Evolutionary conservation across 1,140 invertebrate genomes (phyloP).

Genomic region (Brachystomella parvula): DNA sequence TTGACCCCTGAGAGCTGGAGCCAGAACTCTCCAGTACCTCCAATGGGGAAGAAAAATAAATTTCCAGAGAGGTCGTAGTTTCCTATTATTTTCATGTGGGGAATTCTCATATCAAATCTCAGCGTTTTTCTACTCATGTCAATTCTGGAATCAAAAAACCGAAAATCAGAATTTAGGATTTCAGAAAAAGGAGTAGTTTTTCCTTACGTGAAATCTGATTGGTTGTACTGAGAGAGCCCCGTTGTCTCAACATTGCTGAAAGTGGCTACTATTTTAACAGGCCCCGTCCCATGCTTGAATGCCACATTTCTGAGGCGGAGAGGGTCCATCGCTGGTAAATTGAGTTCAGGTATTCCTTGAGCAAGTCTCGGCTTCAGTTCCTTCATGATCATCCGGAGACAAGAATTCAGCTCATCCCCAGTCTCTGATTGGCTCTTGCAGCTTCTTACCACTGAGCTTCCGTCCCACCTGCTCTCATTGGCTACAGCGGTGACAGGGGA

Average conservation of each 20-base stretch:
- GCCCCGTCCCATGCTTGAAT: slow-evolving; percentile 37
- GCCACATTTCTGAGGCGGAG: slow-evolving; percentile 35
- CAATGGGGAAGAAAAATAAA: slow-evolving; percentile 39
- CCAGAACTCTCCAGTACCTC: slow-evolving; percentile 38
- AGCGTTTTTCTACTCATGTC: slow-evolving; percentile 35
- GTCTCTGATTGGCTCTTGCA: slow-evolving; percentile 24
- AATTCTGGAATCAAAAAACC: slow-evolving; percentile 28
- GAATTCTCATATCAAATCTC: slow-evolving; percentile 35
- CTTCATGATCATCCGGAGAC: slow-evolving; percentile 28
- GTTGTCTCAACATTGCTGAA: slow-evolving; percentile 38
- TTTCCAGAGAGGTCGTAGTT: slow-evolving; percentile 39
- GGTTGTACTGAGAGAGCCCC: slow-evolving; percentile 36
- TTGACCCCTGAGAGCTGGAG: slow-evolving; percentile 25
- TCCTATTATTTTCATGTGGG: slow-evolving; percentile 37
- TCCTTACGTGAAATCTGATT: slow-evolving; percentile 36
- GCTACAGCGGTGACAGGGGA: not conserved
- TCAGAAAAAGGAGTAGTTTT: not conserved
- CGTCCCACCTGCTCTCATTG: not conserved
- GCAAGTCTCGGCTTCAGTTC: slow-evolving; percentile 29
- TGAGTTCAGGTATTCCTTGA: slow-evolving; percentile 31
- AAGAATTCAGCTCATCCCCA: slow-evolving; percentile 26
- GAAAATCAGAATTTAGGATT: not conserved
- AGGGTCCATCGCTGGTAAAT: slow-evolving; percentile 37
- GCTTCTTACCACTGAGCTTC: slow-evolving; percentile 18
- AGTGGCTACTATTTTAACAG: slow-evolving; percentile 37